phyloP scores from a whole-genome alignment of 2,113 vertebrate genomes.

The Callithrix jacchus region DNA sequence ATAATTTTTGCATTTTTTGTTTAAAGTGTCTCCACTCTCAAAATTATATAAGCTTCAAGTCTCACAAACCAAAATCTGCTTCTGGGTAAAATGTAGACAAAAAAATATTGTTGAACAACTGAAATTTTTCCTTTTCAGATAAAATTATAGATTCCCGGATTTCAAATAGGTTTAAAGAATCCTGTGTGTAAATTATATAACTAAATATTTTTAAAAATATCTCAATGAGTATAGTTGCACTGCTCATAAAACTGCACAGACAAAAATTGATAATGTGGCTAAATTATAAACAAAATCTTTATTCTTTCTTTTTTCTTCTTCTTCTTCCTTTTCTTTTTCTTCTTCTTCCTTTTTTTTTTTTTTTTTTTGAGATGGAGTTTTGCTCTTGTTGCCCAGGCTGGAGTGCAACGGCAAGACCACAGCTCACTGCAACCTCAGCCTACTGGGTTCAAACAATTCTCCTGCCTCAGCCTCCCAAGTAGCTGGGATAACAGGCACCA shows the following conservation, averaged over 20 bases:
- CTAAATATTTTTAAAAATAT: neutral
- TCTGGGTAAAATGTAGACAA: neutral
- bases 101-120: neutral
- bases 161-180: neutral
- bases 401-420: too few relatives aligned
- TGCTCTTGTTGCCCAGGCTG: too few relatives aligned
- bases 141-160: neutral
- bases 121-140: neutral
- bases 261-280: neutral
- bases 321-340: neutral
- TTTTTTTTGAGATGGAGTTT: too few relatives aligned
- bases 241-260: neutral
- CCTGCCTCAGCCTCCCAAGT: too few relatives aligned
- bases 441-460: too few relatives aligned
- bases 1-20: neutral
- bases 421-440: too few relatives aligned
- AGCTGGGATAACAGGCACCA: too few relatives aligned
- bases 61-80: neutral
- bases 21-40: neutral
- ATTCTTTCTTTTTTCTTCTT: neutral
- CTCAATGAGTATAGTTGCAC: neutral
- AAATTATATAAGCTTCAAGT: neutral
- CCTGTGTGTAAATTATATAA: neutral
- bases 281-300: neutral
- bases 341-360: neutral